Evolutionary conservation across 2,888 invertebrate species (phyloP).

Genomic region (Trissolcus japonicus): DNA sequence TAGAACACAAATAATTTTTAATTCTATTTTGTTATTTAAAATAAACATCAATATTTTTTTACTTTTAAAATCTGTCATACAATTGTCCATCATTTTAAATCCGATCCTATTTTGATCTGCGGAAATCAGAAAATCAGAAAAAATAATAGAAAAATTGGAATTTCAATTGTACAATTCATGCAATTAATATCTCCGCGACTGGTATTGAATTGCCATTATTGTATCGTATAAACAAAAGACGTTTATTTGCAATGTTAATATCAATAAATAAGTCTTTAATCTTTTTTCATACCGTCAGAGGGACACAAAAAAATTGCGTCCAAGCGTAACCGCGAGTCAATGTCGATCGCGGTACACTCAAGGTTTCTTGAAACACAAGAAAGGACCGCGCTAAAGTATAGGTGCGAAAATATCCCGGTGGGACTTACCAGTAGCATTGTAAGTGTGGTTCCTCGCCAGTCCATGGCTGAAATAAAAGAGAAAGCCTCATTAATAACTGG

Average conservation of each 20-base stretch:
- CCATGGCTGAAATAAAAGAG: slow-evolving; percentile 75
- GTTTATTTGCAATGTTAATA: too few relatives aligned
- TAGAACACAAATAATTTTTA: too few relatives aligned
- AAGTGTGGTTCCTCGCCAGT: slow-evolving; percentile 69
- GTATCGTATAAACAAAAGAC: too few relatives aligned
- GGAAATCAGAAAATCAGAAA: too few relatives aligned
- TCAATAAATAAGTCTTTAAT: neutral
- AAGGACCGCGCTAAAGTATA: slow-evolving; percentile 26
- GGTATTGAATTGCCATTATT: too few relatives aligned
- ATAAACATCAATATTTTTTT: neutral
- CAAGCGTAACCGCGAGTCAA: slow-evolving; percentile 49
- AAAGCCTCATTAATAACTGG: slow-evolving; percentile 74
- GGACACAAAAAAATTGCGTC: slow-evolving; percentile 25
- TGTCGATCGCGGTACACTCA: slow-evolving; percentile 43
- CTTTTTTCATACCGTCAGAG: slow-evolving; percentile 23
- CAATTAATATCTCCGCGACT: too few relatives aligned
- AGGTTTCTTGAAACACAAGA: slow-evolving; percentile 47
- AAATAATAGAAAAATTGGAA: neutral
- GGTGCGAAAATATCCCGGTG: slow-evolving; percentile 19
- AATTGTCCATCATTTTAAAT: neutral
- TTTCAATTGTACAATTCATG: neutral
- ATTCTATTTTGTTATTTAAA: neutral
- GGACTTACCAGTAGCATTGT: slow-evolving; percentile 70
- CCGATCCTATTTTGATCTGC: too few relatives aligned
- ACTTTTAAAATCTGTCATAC: neutral